Evolutionary conservation across 2,888 invertebrate species (phyloP), one percentile per base, ranked within the genome.

Genomic region (Pseudococcus longispinus): DNA sequence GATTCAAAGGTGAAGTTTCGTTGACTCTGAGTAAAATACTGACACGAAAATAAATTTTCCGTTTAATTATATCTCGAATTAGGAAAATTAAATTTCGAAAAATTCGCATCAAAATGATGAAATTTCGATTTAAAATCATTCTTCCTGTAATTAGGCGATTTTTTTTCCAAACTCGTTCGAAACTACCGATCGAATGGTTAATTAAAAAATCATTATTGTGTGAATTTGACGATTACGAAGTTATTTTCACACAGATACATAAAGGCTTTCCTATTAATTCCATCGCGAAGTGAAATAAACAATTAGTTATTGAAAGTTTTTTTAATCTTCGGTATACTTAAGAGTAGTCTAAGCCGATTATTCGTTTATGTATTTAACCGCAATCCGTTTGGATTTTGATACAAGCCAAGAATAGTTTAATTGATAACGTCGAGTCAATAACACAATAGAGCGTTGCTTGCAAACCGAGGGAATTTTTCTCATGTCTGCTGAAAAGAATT

Each of bases 341-440:
- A 60, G 20, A 60, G 9, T 23, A 60, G n/a, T n/a, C n/a, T 9
- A 37, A 37, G 8, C 4, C 9, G 37, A 37, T 37, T 37, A 37
- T 37, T 37, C 37, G 9, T 37, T 37, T 37, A 60, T 5, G 11
- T 15, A 60, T 60, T 60, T 8, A 55, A 55, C 55, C 55, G 55
- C 55, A 6, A 60, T 5, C 23, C 60, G 60, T 60, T 20, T 60
- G 70, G 70, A 70, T 70, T 70, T 70, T 70, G 70, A 70, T 29
- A 70, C 70, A 70, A 60, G 60, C 29, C 70, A 29, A 70, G 70
- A 70, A 70, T 70, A 70, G 29, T 29, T 26, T 70, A 70, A 70
- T 70, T 70, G 70, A 70, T 70, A 70, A 70, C 70, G 29, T 18
- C 4, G 26, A 70, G 29, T 70, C 70, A 29, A 70, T 29, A 70